Percentiles rank a stretch among this genome's conserved stretches.
Conservation (phyloP, 1,140 invertebrate genomes). For the Sinella curviseta region DNA sequence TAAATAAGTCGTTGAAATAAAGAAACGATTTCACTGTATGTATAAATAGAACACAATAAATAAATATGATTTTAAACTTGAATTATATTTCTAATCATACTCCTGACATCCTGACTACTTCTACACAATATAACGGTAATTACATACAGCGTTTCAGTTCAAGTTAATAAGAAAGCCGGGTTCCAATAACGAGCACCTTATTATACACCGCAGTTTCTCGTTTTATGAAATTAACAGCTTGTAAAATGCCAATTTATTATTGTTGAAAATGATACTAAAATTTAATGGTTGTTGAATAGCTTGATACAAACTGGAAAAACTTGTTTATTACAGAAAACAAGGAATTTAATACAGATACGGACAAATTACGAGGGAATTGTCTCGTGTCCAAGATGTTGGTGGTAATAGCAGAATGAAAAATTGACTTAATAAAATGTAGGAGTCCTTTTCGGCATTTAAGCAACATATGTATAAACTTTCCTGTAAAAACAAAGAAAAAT, state of each 20-base stretch:
- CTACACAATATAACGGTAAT: no score
- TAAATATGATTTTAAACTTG: no score
- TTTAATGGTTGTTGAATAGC: neutral
- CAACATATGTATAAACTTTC: conserved; percentile 90
- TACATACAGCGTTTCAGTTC: no score
- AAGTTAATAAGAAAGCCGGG: neutral
- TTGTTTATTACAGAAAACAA: conserved; percentile 13
- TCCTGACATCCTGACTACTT: no score
- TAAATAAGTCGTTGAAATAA: no score
- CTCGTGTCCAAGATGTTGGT: neutral
- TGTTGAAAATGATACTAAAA: neutral
- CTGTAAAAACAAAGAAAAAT: conserved; percentile 58
- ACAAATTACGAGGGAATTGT: neutral
- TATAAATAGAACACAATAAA: no score
- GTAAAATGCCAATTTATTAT: neutral
- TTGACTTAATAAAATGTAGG: neutral
- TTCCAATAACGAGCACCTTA: no score
- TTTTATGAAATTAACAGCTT: neutral
- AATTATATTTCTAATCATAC: no score
- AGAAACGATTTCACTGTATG: no score
- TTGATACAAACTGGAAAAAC: neutral
- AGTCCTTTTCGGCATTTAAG: conserved; percentile 70
- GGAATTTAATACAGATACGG: neutral
- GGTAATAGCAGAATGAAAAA: neutral
- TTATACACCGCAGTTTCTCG: neutral